Percentiles rank a stretch among this genome's conserved stretches.
These are phyloP conservation scores for Gambusia affinis DNA, from an alignment of 2,113 vertebrate species.

Conservation along the genomic window DNA sequence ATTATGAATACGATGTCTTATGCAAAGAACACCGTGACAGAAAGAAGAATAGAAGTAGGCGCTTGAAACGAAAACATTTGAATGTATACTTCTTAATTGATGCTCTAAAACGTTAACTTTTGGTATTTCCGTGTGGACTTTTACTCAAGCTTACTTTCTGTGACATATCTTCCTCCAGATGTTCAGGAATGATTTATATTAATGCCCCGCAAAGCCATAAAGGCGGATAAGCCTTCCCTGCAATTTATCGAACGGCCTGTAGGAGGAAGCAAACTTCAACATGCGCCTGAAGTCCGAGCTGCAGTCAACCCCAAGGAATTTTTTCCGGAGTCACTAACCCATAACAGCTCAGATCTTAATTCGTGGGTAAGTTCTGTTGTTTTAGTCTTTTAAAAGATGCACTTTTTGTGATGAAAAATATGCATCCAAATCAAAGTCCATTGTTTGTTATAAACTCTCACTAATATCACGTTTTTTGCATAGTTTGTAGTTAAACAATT, in stretches of 20 bases:
- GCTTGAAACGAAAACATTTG: background rate
- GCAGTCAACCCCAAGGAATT: slow-evolving; percentile 78
- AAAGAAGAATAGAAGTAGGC: background rate
- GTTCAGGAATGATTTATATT: slow-evolving; percentile 65
- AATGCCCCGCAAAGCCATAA: slow-evolving; percentile 88
- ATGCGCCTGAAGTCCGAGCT: slow-evolving; percentile 57
- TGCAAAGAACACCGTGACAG: slow-evolving; percentile 7
- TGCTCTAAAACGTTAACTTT: background rate
- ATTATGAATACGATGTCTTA: background rate
- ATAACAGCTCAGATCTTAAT: slow-evolving; percentile 21
- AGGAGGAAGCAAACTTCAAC: slow-evolving; percentile 75
- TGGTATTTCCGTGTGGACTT: background rate
- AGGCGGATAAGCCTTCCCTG: slow-evolving; percentile 80
- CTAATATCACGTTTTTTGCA: too few species aligned
- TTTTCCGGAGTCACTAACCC: slow-evolving; percentile 73
- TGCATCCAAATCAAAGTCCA: background rate
- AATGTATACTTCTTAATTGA: background rate
- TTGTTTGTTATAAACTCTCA: too few species aligned
- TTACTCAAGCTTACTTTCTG: too few species aligned
- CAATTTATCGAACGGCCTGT: slow-evolving; percentile 83
- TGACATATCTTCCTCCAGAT: slow-evolving; percentile 15
- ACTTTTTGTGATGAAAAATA: background rate
- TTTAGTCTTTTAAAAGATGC: background rate
- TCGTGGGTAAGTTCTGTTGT: slow-evolving; percentile 68
- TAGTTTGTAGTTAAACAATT: background rate